Base-by-base conservation (phyloP, 2,888 invertebrate genomes). In the Branchipolynoe longqiensis region DNA sequence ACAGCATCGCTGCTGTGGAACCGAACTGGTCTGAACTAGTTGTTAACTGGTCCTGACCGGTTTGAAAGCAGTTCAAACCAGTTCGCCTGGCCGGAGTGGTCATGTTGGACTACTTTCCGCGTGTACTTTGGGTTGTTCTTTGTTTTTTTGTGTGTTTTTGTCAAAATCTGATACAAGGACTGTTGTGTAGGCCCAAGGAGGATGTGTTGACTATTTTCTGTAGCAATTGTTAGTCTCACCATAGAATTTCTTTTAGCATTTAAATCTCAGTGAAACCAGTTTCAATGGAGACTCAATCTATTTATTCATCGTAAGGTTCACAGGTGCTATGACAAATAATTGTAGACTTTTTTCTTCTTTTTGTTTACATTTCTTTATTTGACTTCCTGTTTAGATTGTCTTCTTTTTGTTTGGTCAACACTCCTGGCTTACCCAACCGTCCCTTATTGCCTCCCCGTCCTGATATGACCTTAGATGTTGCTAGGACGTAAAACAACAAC, bases 51-150 rank as follows among this genome's bases (percentile, higher is more conserved):
- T 69, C 0, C 25, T 8, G n/a, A 33, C 6, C 33, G 33, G 64
- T 64, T 31, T 14, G n/a, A 69, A 69, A 18, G 14, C 58, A n/a
- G 69, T 33, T 36, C 69, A 69, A n/a, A 69, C 69, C 18, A n/a
- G n/a, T 69, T n/a, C 3, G 18, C n/a, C 38, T 36, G 33, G 69
- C 14, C 22, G 38, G 33, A 38, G 69, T 69, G 38, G 69, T 69
- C 69, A 69, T 69, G n/a, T 69, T 33, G 69, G 69, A 69, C 69
- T 69, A 69, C 38, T 38, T 69, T 69, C 69, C 36, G 69, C 69
- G 12, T 33, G 18, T 69, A 36, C 38, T 69, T 33, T 69, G 69
- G 69, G 38, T 69, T 69, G 69, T 69, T 69, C 25, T 69, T n/a
- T n/a, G n/a, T n/a, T n/a, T n/a, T n/a, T n/a, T n/a, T n/a, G n/a